A percentile compares a stretch with the other conserved stretches of the same genome.
Evolutionary conservation across 2,113 vertebrate species (phyloP).

Genomic region (Poecile atricapillus): DNA sequence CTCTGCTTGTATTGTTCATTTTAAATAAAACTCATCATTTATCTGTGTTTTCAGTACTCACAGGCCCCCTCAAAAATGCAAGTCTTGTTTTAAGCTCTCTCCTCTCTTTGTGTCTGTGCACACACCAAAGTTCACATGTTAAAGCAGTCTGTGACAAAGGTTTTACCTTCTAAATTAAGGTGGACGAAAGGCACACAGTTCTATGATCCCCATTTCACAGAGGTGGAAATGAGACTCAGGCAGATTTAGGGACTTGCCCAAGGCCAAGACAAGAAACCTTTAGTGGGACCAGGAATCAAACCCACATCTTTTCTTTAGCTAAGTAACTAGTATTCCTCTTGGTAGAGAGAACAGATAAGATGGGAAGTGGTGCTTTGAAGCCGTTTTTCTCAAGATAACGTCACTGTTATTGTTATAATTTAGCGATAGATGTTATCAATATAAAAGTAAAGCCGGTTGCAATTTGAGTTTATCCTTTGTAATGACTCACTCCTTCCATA

Average conservation of each 20-base stretch:
- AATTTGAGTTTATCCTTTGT: constrained; percentile 65
- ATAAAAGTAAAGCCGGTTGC: constrained; percentile 63
- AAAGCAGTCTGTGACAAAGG: not conserved
- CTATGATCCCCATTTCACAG: constrained; percentile 21
- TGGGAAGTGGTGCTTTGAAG: constrained; percentile 52
- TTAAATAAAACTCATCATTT: not conserved
- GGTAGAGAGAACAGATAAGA: constrained; percentile 5
- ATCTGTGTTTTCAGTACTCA: not conserved
- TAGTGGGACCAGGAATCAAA: constrained; percentile 26
- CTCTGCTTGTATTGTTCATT: not conserved
- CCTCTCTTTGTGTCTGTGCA: not conserved
- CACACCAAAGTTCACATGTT: accelerated
- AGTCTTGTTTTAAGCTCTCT: not conserved
- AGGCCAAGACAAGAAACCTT: constrained; percentile 25
- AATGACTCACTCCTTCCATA: constrained; percentile 63
- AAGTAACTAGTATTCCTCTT: not conserved
- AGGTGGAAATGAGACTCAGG: constrained; percentile 37
- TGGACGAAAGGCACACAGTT: not conserved
- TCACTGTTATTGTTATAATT: constrained; percentile 68
- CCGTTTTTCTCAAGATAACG: constrained; percentile 44
- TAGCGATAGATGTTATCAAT: constrained; percentile 65
- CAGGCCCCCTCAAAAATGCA: not conserved
- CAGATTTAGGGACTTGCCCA: constrained; percentile 33
- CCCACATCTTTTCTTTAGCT: not conserved
- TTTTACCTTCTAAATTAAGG: not conserved